Base-by-base conservation (phyloP, 2,113 vertebrate genomes). In the Callipepla squamata region DNA sequence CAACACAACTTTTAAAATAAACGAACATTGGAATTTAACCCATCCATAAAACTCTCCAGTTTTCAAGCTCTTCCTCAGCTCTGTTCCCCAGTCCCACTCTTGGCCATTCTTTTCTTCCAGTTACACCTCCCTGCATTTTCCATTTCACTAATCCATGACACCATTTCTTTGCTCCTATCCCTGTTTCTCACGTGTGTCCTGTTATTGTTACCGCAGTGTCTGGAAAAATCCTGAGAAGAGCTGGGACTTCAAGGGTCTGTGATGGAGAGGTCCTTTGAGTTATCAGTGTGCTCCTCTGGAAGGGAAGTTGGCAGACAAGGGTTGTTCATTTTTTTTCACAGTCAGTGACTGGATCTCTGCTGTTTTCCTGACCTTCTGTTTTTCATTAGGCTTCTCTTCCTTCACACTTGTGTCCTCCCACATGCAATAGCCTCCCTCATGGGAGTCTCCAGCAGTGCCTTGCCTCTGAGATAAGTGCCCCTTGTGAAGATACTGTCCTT, bases 31-130 rank as follows among this genome's bases (percentile, higher is more conserved):
- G 40, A 85, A 85, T 79, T 92, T 65, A 75, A 85, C 34, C 20
- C 36, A 36, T n/a, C 44, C 40, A 42, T 79, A 73, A 91, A 89
- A 25, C 13, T 61, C 20, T 72, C 7, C 4, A 51, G 3, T 57
- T 14, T 3, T 70, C 19, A 63, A 86, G 11, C 20, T 59, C 5
- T 91, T 69, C 34, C 47, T 81, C 62, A 76, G 9, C 30, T 81
- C 25, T 79, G 13, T 7, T 72, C 11, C 7, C 20, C n/a, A 79
- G 58, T 72, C 34, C 25, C 32, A 36, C 13, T 72, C 32, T 21
- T 19, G 34, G 9, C 19, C 77, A 92, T 70, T 51, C 50, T 68
- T 19, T n/a, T 95, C 50, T 92, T 36, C 42, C 28, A 59, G 62
- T 53, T 36, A 67, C 10, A 7, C 13, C 5, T 45, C n/a, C 50